phyloP scores from a whole-genome alignment of 2,113 vertebrate species.

The Typhlomys cinereus region DNA sequence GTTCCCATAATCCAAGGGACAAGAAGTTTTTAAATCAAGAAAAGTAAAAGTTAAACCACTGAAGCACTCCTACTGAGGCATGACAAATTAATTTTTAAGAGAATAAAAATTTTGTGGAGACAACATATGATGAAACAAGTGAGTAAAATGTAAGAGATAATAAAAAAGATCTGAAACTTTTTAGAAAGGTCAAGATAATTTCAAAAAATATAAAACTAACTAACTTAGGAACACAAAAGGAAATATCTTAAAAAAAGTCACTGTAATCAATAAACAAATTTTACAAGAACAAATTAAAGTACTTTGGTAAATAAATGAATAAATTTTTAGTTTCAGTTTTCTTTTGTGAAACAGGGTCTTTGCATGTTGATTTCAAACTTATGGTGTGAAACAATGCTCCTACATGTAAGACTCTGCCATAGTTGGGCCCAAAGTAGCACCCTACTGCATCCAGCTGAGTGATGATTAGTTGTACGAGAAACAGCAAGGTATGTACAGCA shows the following conservation, averaged over 20 bases:
- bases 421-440: too few relatives aligned
- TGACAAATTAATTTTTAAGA: background rate
- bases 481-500: background rate
- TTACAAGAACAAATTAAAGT: background rate
- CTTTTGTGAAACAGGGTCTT: background rate
- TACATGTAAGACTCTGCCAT: background rate
- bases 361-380: background rate
- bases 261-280: background rate
- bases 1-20: background rate
- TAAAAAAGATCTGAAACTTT: background rate
- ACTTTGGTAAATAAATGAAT: background rate
- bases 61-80: background rate
- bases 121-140: background rate
- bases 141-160: background rate
- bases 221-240: background rate
- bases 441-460: background rate
- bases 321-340: background rate
- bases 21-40: background rate
- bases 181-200: background rate
- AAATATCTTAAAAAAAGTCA: background rate
- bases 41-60: background rate
- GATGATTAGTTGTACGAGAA: background rate
- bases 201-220: slow-evolving; percentile 33
- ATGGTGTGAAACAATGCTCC: too few relatives aligned
- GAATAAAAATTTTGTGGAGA: background rate